Evolutionary conservation across 1,140 invertebrate genomes (phyloP), one percentile per base, ranked within the genome.

Genomic region (Drosophila rhopaloa): DNA sequence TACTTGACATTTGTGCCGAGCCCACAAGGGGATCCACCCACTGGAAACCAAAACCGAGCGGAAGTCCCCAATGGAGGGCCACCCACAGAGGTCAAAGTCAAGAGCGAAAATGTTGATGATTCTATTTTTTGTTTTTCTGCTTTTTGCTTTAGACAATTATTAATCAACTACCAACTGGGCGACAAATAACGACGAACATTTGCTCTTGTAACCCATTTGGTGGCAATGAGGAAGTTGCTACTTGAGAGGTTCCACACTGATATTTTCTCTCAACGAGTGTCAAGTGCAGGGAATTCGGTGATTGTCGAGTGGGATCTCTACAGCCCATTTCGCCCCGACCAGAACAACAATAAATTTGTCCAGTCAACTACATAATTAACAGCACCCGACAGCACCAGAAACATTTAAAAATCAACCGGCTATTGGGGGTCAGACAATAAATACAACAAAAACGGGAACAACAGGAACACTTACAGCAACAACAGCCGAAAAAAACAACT

Each of bases 21-120:
- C 57, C 57, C 62, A 53, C 70, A 58, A 50, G 71, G 72, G 65
- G 61, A 40, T 43, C 59, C 67, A 37, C 44, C 63, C 65, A 29
- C 53, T 32, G 13, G 38, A 8, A 37, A 53, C 19, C 38, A 9
- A 47, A 54, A 40, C 27, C 43, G 32, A 73, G 75, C 83, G 84
- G 83, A 88, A 66, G 83, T 14, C 67, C 66, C 57, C 73, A 89
- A 88, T 88, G 73, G 55, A 55, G 51, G 46, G 59, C 27, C 59
- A 67, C 27, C 35, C 62, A 60, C 63, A 83, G 60, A 88, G 83
- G 83, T 88, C 83, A 89, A 88, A 88, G 84, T 89, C 83, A 88
- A 77, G 76, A 65, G 65, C 80, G 67, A 38, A 53, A 63, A 38
- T 58, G 47, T 66, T 75, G 61, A 63, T 37, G 44, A 40, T 75